Percentiles rank a stretch among this genome's conserved stretches.
phyloP scores from a whole-genome alignment of 2,888 invertebrate species.

The Melanotus villosus region DNA sequence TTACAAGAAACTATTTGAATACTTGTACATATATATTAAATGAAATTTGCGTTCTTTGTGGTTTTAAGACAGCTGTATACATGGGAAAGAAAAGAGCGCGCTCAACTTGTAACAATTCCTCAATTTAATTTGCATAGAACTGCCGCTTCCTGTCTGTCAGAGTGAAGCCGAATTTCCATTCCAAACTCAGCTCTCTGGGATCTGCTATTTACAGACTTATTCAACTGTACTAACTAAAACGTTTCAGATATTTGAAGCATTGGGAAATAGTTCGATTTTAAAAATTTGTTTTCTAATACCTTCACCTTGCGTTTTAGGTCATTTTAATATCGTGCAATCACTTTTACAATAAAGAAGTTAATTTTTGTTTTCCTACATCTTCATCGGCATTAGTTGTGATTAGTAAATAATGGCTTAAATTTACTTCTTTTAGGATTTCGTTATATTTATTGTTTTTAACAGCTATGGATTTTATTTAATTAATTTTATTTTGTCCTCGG shows the following conservation, averaged over 20 bases:
- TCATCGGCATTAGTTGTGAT: no score
- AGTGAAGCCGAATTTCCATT: conserved; percentile 59
- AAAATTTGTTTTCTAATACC: no score
- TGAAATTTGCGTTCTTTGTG: conserved; percentile 1
- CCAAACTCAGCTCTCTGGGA: conserved; percentile 31
- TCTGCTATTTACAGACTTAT: conserved; percentile 36
- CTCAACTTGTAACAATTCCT: conserved; percentile 64
- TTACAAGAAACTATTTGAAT: not conserved
- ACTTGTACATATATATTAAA: not conserved
- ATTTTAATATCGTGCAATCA: no score
- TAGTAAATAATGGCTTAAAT: no score
- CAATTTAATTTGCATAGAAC: conserved; percentile 67
- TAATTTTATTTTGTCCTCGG: conserved; percentile 36
- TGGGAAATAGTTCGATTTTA: not conserved
- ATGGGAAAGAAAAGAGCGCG: conserved; percentile 35
- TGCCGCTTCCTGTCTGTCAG: conserved; percentile 62
- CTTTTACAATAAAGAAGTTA: no score
- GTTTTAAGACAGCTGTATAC: conserved; percentile 27
- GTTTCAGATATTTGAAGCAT: not conserved
- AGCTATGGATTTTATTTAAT: conserved; percentile 8
- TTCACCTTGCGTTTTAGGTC: no score
- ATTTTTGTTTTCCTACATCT: no score
- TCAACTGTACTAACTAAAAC: conserved; percentile 29
- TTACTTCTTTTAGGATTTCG: no score
- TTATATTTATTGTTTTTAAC: not conserved